Evolutionary conservation across 2,797 vertebrate genomes (phyloP).

Genomic region (Spinus pinus): DNA sequence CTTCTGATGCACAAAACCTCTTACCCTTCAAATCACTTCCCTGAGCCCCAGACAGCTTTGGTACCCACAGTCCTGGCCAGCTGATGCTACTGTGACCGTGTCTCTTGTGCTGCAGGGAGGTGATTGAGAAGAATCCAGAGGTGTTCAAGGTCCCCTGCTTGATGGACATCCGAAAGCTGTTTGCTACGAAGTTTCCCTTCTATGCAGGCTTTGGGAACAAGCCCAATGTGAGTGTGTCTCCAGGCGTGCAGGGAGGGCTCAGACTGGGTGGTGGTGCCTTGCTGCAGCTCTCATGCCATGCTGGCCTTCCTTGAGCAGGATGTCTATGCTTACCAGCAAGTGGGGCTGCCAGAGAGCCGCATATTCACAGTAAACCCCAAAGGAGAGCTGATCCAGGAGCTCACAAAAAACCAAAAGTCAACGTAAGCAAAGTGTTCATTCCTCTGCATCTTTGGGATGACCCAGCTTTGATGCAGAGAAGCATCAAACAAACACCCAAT

Average conservation of each 20-base stretch:
- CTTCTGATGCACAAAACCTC: not conserved
- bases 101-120: conserved; percentile 80
- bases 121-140: conserved; percentile 95
- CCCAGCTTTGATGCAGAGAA: not conserved
- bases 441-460: not conserved
- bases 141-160: conserved; percentile 93
- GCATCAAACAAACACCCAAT: not conserved
- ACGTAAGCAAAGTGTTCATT: conserved; percentile 77
- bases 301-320: conserved; percentile 78
- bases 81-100: fast-evolving
- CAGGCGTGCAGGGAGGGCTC: not conserved
- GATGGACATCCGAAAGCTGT: conserved; percentile 88
- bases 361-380: conserved; percentile 96
- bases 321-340: conserved; percentile 86
- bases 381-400: conserved; percentile 91
- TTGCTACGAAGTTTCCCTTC: conserved; percentile 82
- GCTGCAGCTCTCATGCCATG: not conserved
- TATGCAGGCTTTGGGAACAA: conserved; percentile 94
- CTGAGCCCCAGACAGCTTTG: not conserved
- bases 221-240: conserved; percentile 82
- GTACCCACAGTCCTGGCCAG: not conserved
- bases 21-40: not conserved
- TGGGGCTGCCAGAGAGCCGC: conserved; percentile 83
- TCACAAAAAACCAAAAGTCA: conserved; percentile 86
- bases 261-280: not conserved